A percentile compares a stretch with the other conserved stretches of the same genome.
Evolutionary conservation across 2,113 vertebrate species (phyloP).

Genomic region (Phainopepla nitens): DNA sequence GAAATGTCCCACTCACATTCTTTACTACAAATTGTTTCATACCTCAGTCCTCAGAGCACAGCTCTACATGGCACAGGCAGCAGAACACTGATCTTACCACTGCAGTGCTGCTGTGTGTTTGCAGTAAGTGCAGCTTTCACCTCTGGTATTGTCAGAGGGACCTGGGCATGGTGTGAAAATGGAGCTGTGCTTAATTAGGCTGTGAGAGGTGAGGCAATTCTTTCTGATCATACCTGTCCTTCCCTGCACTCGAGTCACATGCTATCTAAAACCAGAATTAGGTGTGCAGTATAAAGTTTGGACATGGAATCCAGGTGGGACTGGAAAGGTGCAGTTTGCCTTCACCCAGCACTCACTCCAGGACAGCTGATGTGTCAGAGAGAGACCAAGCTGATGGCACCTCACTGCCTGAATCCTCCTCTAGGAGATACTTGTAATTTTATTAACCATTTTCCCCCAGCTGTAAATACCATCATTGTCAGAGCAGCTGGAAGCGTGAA

Average conservation of each 20-base stretch:
- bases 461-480: not conserved
- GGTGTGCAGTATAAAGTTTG: not conserved
- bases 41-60: not conserved
- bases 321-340: not conserved
- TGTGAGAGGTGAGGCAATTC: not conserved
- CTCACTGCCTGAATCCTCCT: not conserved
- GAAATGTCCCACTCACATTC: not conserved
- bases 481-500: not conserved
- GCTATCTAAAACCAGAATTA: not conserved
- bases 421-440: not conserved
- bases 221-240: not conserved
- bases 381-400: not conserved
- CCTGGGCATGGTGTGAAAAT: not conserved
- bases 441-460: slow-evolving; percentile 1
- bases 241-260: not conserved
- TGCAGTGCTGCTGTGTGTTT: not conserved
- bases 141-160: not conserved
- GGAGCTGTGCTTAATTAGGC: not conserved
- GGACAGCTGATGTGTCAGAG: not conserved
- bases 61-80: not conserved
- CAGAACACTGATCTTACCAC: not conserved
- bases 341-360: not conserved
- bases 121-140: not conserved
- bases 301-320: not conserved
- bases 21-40: not conserved